Evolutionary conservation across 2,888 invertebrate genomes (phyloP).

Genomic region (Cordilura impudica): DNA sequence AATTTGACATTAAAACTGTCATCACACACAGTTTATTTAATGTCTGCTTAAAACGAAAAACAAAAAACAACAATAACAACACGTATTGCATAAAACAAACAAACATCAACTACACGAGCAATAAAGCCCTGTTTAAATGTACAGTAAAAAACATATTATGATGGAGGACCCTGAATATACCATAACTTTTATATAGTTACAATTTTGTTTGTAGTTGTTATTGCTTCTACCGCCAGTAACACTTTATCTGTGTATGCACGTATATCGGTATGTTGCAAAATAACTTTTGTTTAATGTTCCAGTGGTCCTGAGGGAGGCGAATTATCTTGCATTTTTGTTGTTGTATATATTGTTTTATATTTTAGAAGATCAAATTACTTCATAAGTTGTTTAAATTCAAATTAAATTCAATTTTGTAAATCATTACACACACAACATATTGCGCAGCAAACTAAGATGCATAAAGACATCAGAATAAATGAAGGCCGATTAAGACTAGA

Average conservation of each 20-base stretch:
- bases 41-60: constrained; percentile 47
- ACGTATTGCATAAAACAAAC: constrained; percentile 11
- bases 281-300: constrained; percentile 16
- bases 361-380: constrained; percentile 22
- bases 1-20: constrained; percentile 63
- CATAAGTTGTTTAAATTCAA: constrained; percentile 72
- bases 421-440: constrained; percentile 35
- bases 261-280: neutral
- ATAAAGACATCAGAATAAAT: no score
- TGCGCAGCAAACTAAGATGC: neutral
- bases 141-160: constrained; percentile 10
- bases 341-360: constrained; percentile 4
- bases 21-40: constrained; percentile 54
- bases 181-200: no score
- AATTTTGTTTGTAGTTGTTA: no score
- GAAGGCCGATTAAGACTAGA: no score
- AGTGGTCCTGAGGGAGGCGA: constrained; percentile 3
- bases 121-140: constrained; percentile 32
- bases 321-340: constrained; percentile 15
- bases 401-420: constrained; percentile 74
- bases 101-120: constrained; percentile 1
- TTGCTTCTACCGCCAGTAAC: no score
- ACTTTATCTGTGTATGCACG: neutral
- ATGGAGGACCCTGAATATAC: no score
- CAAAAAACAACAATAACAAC: constrained; percentile 3